Conservation (phyloP, 35 echinoderm and acorn worm genomes). For the Acanthaster planci region DNA sequence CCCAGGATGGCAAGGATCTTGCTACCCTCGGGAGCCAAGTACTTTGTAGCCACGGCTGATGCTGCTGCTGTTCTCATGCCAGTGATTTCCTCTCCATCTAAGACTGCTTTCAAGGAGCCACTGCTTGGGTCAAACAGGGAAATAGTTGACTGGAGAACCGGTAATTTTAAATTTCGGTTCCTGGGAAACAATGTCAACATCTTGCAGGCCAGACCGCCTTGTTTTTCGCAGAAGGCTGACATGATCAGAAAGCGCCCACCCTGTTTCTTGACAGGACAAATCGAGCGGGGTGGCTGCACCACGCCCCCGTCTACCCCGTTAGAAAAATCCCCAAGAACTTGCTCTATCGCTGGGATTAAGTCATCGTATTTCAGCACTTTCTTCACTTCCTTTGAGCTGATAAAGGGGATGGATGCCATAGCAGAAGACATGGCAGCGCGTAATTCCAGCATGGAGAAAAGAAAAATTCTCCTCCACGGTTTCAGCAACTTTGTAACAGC, state of each 20-base stretch:
- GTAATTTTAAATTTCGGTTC: slow-evolving; percentile 24
- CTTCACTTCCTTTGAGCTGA: no score
- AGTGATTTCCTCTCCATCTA: slow-evolving; percentile 69
- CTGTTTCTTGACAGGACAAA: no score
- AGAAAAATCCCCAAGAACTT: no score
- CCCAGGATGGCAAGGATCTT: slow-evolving; percentile 78
- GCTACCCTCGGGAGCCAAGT: slow-evolving; percentile 65
- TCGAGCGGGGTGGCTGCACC: no score
- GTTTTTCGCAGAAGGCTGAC: slow-evolving; percentile 51
- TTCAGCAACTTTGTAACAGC: no score
- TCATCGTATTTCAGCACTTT: no score
- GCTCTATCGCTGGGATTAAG: no score
- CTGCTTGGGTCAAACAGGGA: slow-evolving; percentile 40
- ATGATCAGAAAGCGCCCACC: slow-evolving; percentile 54
- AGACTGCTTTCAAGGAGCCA: slow-evolving; percentile 66
- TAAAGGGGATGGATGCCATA: no score
- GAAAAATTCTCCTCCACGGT: no score
- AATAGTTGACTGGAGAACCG: slow-evolving; percentile 43
- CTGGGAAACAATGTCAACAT: slow-evolving; percentile 53
- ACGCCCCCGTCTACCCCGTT: no score
- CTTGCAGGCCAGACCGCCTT: slow-evolving; percentile 60
- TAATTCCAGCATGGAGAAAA: no score
- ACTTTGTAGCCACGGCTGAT: slow-evolving; percentile 94
- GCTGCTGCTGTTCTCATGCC: slow-evolving; percentile 76
- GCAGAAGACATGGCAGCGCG: no score